Evolutionary conservation across 1,140 invertebrate species (phyloP), one percentile per base, ranked within the genome.

Genomic region (Aphelenchoides besseyi): DNA sequence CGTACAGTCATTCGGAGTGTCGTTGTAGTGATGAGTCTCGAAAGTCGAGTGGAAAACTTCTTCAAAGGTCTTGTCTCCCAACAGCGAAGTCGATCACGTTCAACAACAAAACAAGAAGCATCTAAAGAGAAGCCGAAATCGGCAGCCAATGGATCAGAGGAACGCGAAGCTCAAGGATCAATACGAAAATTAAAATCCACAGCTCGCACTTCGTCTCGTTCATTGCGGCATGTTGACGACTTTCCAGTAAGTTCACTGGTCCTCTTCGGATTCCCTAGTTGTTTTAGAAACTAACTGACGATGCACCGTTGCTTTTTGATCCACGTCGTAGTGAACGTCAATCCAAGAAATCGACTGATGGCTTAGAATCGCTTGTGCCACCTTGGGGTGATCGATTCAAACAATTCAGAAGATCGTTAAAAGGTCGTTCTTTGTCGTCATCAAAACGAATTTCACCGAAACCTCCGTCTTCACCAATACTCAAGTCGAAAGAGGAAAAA

Each of bases 1-100:
- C n/a, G n/a, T n/a, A n/a, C n/a, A n/a, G n/a, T n/a, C n/a, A n/a
- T n/a, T n/a, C n/a, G n/a, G n/a, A n/a, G n/a, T 66, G 59, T 55
- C 12, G 30, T 66, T 63, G 9, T 68, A n/a, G 63, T 18, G n/a
- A 66, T 66, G 63, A 66, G 63, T 33, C 16, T 66, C 63, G 63
- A 66, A 37, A 37, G 63, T 53, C 63, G 63, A 23, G 63, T 66
- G 9, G 63, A 66, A 53, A 66, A 66, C 63, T 66, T 66, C 30
- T 37, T 66, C 63, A 26, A 1, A 26, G 63, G 63, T 53, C 32
- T 66, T 12, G 63, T 66, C 63, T 33, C 32, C n/a, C 63, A 59
- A 33, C 55, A 59, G 55, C 55, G 5, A 33, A 59, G 18, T 8
- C 55, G 55, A 5, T 59, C 55, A 8, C 5, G 18, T 8, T 59